These are phyloP conservation scores for Macaria notata DNA, from an alignment of 2,888 invertebrate genomes.

Conservation along the genomic window DNA sequence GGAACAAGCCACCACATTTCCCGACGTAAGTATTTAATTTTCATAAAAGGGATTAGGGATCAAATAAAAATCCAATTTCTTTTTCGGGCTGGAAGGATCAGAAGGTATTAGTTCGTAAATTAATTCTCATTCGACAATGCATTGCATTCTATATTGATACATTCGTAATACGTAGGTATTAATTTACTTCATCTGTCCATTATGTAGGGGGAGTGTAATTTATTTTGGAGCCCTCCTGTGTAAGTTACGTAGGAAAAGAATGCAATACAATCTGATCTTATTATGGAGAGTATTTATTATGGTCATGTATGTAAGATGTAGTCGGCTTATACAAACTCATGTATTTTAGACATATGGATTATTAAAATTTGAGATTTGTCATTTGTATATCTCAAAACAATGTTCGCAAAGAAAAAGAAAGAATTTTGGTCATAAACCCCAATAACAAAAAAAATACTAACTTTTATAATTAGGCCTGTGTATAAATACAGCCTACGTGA, in stretches of 20 bases:
- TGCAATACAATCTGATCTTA: background rate
- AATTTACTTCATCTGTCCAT: slow-evolving; percentile 13
- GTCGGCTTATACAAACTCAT: too few relatives aligned
- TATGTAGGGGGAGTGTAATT: slow-evolving; percentile 4
- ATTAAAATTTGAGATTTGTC: too few relatives aligned
- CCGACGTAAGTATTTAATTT: slow-evolving; percentile 2
- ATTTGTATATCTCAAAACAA: too few relatives aligned
- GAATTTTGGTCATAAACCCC: too few relatives aligned
- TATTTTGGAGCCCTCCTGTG: slow-evolving; percentile 6
- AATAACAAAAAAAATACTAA: too few relatives aligned
- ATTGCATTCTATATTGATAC: slow-evolving; percentile 15
- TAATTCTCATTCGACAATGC: slow-evolving; percentile 8
- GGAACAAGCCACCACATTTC: background rate
- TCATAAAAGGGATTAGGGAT: slow-evolving; percentile 13
- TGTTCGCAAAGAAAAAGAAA: too few relatives aligned
- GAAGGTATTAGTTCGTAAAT: slow-evolving; percentile 16
- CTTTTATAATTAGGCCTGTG: too few relatives aligned
- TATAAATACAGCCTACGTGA: too few relatives aligned
- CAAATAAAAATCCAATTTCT: slow-evolving; percentile 21
- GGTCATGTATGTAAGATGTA: too few relatives aligned
- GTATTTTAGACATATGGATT: too few relatives aligned
- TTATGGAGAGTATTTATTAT: too few relatives aligned
- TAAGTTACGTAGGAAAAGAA: background rate
- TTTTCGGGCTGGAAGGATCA: slow-evolving; percentile 11
- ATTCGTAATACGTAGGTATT: slow-evolving; percentile 11